Evolutionary conservation across 2,113 vertebrate species (phyloP).

Genomic region (Nanger granti): DNA sequence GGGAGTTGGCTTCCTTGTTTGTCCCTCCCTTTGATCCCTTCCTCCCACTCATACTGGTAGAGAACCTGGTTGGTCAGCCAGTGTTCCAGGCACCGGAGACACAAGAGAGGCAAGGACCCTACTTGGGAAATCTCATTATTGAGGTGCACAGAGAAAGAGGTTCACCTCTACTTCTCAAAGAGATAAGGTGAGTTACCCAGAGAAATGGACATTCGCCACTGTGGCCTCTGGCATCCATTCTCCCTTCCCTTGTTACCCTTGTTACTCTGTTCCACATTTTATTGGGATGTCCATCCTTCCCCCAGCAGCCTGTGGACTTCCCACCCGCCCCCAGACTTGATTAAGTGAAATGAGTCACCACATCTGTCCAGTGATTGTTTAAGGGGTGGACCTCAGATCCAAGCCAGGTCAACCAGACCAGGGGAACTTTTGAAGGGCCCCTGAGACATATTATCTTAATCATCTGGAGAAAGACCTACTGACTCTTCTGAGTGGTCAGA

Average conservation of each 20-base stretch:
- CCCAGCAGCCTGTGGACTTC: background rate
- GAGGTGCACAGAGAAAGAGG: background rate
- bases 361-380: background rate
- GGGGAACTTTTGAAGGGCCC: background rate
- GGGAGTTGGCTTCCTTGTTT: background rate
- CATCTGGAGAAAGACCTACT: background rate
- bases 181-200: background rate
- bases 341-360: background rate
- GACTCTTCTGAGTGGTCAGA: background rate
- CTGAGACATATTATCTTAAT: background rate
- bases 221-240: background rate
- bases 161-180: background rate
- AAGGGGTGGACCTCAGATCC: background rate
- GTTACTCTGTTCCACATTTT: background rate
- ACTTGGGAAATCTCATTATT: background rate
- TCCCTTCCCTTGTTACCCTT: background rate
- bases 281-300: background rate
- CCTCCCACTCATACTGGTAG: background rate
- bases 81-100: background rate
- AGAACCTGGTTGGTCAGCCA: background rate
- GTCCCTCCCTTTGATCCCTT: background rate
- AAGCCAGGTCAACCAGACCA: background rate
- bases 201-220: background rate
- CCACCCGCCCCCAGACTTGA: background rate
- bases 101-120: background rate